These are phyloP conservation scores for Lophotriccus pileatus DNA, from an alignment of 2,797 vertebrate species.

Conservation along the genomic window DNA sequence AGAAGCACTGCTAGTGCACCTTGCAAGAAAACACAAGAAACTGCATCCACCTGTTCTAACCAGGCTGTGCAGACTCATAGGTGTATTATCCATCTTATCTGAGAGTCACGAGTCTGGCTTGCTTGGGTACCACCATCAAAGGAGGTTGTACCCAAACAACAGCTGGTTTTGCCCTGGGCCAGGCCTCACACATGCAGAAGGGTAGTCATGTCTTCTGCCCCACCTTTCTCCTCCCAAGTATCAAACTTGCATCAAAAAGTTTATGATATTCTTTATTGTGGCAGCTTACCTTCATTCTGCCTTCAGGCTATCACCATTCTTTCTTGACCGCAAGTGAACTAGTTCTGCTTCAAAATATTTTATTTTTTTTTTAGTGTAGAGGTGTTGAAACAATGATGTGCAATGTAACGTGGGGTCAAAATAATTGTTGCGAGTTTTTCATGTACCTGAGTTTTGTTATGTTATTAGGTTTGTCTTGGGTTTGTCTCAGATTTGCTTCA, in stretches of 20 bases:
- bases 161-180: not conserved
- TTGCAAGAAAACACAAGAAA: not conserved
- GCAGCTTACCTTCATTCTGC: not conserved
- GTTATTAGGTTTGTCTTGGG: not conserved
- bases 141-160: not conserved
- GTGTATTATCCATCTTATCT: not conserved
- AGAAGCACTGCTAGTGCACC: not conserved
- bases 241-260: not conserved
- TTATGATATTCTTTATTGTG: not conserved
- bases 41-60: not conserved
- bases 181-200: not conserved
- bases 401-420: not conserved
- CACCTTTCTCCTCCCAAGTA: not conserved
- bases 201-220: not conserved
- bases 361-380: not conserved
- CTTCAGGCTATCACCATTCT: not conserved
- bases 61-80: not conserved
- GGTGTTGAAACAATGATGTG: not conserved
- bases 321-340: not conserved
- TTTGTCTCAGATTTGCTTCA: not conserved
- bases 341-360: not conserved
- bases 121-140: not conserved
- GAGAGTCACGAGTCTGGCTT: not conserved
- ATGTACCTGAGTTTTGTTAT: not conserved
- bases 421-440: not conserved